Evolutionary conservation across 37 sponge, comb jelly and placozoan species (phyloP).

Genomic region (Diacarnus erythraeanus): DNA sequence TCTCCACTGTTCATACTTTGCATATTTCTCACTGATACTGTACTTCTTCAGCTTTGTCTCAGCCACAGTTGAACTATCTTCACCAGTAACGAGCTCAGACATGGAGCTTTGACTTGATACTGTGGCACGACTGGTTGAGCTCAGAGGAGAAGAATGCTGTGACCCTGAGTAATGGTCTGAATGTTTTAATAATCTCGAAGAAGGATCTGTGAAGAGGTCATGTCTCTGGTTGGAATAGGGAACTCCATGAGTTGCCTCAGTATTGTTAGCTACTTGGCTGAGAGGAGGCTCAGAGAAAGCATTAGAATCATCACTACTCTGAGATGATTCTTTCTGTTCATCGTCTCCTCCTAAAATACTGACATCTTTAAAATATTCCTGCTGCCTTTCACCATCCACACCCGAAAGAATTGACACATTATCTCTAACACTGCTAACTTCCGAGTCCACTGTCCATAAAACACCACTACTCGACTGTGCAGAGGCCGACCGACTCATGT

Average conservation of each 20-base stretch:
- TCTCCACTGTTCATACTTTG: background rate
- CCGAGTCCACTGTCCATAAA: background rate
- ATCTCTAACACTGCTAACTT: constrained; percentile 9
- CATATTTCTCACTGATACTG: background rate
- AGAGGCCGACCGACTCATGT: background rate
- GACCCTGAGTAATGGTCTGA: background rate
- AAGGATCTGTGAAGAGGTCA: background rate
- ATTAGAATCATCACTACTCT: constrained; percentile 20
- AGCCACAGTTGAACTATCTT: background rate
- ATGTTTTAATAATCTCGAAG: background rate
- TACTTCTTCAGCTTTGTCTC: constrained; percentile 10
- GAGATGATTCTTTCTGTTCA: constrained; percentile 7
- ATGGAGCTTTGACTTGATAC: constrained; percentile 1
- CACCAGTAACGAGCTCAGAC: background rate
- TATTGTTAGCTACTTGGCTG: background rate
- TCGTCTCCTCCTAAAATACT: background rate
- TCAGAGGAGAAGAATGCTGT: constrained; percentile 2
- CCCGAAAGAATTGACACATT: background rate
- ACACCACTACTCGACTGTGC: background rate
- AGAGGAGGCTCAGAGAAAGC: background rate
- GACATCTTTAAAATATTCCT: background rate
- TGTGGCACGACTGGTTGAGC: background rate
- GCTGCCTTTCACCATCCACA: background rate
- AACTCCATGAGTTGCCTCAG: background rate
- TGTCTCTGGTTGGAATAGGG: background rate